Percentiles rank a stretch among this genome's conserved stretches.
phyloP scores from a whole-genome alignment of 2,888 invertebrate genomes.

The Archaeoteleia sp. region DNA sequence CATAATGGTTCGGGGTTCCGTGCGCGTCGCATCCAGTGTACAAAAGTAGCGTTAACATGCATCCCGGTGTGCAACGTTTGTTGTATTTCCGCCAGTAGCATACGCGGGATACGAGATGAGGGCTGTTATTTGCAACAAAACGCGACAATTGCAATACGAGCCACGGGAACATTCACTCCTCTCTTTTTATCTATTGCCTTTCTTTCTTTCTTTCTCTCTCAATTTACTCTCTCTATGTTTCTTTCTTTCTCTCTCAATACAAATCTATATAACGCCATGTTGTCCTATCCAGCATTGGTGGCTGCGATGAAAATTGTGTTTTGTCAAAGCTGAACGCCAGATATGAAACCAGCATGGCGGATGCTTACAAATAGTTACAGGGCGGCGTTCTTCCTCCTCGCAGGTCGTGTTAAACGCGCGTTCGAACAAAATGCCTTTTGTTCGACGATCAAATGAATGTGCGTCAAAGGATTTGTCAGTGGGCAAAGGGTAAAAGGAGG shows the following conservation, averaged over 20 bases:
- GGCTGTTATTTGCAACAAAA: conserved; percentile 70
- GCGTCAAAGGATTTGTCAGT: conserved; percentile 55
- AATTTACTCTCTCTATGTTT: too few species aligned
- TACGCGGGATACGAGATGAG: conserved; percentile 49
- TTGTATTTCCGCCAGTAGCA: conserved; percentile 54
- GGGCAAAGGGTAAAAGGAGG: conserved; percentile 29
- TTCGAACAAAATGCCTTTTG: conserved; percentile 54
- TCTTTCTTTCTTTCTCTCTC: conserved; percentile 14
- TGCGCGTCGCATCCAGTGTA: conserved; percentile 7
- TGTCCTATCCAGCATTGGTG: conserved; percentile 45
- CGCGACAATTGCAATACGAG: conserved; percentile 69
- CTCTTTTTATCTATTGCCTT: conserved; percentile 13
- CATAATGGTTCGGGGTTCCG: conserved; percentile 32
- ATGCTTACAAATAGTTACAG: conserved; percentile 74
- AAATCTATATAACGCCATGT: conserved; percentile 60
- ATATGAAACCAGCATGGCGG: conserved; percentile 74
- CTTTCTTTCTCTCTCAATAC: conserved; percentile 9
- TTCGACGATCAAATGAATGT: conserved; percentile 55
- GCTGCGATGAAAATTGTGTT: conserved; percentile 64
- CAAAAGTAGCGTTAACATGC: conserved; percentile 50
- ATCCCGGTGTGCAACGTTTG: conserved; percentile 42
- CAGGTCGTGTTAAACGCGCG: conserved; percentile 56
- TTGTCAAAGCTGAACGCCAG: conserved; percentile 69
- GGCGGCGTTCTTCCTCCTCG: conserved; percentile 65
- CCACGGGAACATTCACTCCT: conserved; percentile 49